A percentile compares a stretch with the other conserved stretches of the same genome.
Conservation (phyloP, 2,113 vertebrate genomes). For the Aix galericulata region DNA sequence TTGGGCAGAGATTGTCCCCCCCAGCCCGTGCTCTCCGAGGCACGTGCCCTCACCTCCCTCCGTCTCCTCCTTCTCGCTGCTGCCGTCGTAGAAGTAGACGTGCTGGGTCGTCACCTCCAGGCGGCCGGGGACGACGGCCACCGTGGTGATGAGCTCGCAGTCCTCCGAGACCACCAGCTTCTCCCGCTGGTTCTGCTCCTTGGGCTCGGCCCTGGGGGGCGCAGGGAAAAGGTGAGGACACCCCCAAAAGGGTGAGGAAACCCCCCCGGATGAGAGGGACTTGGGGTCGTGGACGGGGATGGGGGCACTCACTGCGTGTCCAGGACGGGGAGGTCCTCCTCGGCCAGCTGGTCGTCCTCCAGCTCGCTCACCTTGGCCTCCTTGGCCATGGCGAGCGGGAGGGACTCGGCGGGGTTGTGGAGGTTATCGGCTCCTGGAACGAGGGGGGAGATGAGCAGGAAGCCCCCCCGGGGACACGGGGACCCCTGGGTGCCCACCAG, state of each 20-base stretch:
- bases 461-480: fast-evolving
- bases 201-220: conserved; percentile 79
- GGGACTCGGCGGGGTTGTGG: conserved; percentile 78
- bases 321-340: conserved; percentile 87
- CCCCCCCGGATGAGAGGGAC: fast-evolving
- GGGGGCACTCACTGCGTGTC: conserved; percentile 85
- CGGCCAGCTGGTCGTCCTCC: conserved; percentile 90
- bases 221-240: background rate
- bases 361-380: conserved; percentile 94
- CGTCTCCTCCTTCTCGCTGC: conserved; percentile 91
- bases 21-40: background rate
- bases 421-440: conserved; percentile 85
- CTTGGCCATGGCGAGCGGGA: conserved; percentile 91
- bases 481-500: background rate
- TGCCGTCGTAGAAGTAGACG: conserved; percentile 94
- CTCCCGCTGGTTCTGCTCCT: conserved; percentile 90
- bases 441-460: background rate
- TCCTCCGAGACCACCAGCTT: conserved; percentile 94
- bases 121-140: conserved; percentile 87
- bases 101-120: conserved; percentile 96
- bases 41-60: conserved; percentile 81
- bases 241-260: background rate
- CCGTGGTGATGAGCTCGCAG: conserved; percentile 94
- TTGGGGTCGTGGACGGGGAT: fast-evolving
- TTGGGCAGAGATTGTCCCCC: background rate